Base-by-base conservation (phyloP, 2,888 invertebrate genomes). In the Phyto melanocephala region DNA sequence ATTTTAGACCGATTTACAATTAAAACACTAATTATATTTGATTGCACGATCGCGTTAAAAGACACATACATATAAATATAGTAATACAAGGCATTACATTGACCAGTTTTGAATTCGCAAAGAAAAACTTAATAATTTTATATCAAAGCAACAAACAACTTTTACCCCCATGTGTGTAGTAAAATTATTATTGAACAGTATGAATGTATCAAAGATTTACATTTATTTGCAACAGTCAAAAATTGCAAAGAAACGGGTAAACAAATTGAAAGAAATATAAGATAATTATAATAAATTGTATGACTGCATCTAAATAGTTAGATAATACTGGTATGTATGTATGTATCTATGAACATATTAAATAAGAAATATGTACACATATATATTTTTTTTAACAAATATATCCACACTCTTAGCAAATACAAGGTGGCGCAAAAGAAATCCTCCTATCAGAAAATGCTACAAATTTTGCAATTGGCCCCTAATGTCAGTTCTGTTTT, bases 11-110 rank as follows among this genome's bases (percentile, higher is more conserved):
- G 17, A 47, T 75, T 58, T 20, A 58, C 24, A 79, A 79, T 65
- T 79, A 65, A 78, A 50, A 50, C 37, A 33, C 24, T 62, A 71
- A 71, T 65, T 71, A 50, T 47, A 40, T 63, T 71, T 58, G 15
- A 65, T 72, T 65, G 65, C 58, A 72, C 28, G 71, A 58, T 60
- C 60, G 15, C n/a, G 47, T 50, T 40, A 5, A 40, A n/a, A 76
- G 60, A 28, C 50, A 60, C 40, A n/a, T n/a, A n/a, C n/a, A n/a
- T n/a, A n/a, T n/a, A n/a, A n/a, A n/a, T n/a, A n/a, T n/a, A n/a
- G n/a, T n/a, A n/a, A n/a, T n/a, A n/a, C n/a, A n/a, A n/a, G n/a
- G n/a, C n/a, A n/a, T n/a, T n/a, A n/a, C n/a, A 28, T 28, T 6
- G 28, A 28, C 28, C 28, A 28, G 28, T n/a, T n/a, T n/a, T n/a